Evolutionary conservation across 2,888 invertebrate genomes (phyloP).

Genomic region (Exocentrus adspersus): DNA sequence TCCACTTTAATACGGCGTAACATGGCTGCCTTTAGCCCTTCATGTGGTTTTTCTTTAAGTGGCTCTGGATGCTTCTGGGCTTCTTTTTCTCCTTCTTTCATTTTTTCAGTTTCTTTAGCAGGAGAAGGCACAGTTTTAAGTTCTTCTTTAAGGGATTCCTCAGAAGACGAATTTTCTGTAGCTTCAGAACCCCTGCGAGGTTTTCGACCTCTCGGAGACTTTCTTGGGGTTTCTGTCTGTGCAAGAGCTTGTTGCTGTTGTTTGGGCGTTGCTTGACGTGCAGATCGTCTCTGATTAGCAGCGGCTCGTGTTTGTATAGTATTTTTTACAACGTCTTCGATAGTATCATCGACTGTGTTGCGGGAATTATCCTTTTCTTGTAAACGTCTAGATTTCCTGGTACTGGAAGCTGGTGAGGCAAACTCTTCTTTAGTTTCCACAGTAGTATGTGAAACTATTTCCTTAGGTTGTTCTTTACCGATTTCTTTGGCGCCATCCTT

Average conservation of each 20-base stretch:
- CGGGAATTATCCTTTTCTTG: conserved; percentile 81
- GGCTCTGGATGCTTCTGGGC: conserved; percentile 45
- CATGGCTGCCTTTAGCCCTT: conserved; percentile 61
- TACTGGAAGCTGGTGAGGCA: conserved; percentile 71
- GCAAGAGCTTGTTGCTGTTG: conserved; percentile 40
- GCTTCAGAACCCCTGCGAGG: conserved; percentile 75
- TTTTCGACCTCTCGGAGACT: conserved; percentile 73
- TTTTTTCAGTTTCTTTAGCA: conserved; percentile 35
- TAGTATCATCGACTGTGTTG: conserved; percentile 85
- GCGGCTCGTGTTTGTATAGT: conserved; percentile 63
- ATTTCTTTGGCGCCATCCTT: conserved; percentile 53
- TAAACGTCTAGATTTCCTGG: conserved; percentile 82
- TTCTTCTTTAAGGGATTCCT: conserved; percentile 64
- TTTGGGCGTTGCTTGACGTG: conserved; percentile 62
- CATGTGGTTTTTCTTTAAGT: conserved; percentile 55
- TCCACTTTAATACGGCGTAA: conserved; percentile 61
- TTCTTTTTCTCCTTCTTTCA: conserved; percentile 41
- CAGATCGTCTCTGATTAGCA: conserved; percentile 67
- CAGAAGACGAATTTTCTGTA: conserved; percentile 71
- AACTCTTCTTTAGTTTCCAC: conserved; percentile 71
- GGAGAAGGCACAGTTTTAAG: conserved; percentile 27
- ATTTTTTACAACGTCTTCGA: conserved; percentile 88
- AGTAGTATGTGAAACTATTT: conserved; percentile 55
- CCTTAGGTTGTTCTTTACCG: conserved; percentile 44
- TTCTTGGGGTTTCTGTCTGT: conserved; percentile 62